Percentiles rank a stretch among this genome's conserved stretches.
phyloP scores from a whole-genome alignment of 2,113 vertebrate species.

The Sterrhoptilus dennistouni region DNA sequence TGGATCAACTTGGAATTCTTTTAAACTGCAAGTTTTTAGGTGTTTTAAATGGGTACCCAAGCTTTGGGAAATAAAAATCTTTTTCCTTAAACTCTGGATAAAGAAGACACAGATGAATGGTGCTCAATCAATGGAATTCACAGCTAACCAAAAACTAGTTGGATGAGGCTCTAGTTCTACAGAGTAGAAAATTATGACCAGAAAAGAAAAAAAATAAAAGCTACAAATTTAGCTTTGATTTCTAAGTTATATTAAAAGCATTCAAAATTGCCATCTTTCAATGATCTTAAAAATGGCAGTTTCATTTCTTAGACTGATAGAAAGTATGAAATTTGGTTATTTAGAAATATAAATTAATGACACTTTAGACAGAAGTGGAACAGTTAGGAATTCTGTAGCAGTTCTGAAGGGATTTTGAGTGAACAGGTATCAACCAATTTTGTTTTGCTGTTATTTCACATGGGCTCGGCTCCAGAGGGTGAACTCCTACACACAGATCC shows the following conservation, averaged over 20 bases:
- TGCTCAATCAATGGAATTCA: not conserved
- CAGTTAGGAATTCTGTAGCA: not conserved
- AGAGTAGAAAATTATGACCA: not conserved
- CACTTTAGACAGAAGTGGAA: not conserved
- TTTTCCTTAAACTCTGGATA: not conserved
- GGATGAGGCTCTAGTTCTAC: not conserved
- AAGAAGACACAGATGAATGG: not conserved
- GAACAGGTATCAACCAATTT: not conserved
- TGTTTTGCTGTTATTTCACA: not conserved
- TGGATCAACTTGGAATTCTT: not conserved
- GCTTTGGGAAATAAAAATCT: not conserved
- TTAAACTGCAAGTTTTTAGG: not conserved
- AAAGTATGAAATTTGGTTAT: not conserved
- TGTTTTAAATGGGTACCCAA: not conserved
- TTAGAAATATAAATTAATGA: not conserved
- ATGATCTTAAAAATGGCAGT: not conserved
- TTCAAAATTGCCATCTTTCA: not conserved
- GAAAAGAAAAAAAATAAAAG: not conserved
- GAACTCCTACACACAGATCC: not conserved
- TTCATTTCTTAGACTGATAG: not conserved
- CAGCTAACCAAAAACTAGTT: not conserved
- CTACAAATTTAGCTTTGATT: not conserved
- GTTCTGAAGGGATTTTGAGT: not conserved
- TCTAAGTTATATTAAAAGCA: not conserved
- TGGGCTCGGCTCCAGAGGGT: not conserved